Base-by-base conservation (phyloP, 2,113 vertebrate genomes). In the Neogobius melanostomus region DNA sequence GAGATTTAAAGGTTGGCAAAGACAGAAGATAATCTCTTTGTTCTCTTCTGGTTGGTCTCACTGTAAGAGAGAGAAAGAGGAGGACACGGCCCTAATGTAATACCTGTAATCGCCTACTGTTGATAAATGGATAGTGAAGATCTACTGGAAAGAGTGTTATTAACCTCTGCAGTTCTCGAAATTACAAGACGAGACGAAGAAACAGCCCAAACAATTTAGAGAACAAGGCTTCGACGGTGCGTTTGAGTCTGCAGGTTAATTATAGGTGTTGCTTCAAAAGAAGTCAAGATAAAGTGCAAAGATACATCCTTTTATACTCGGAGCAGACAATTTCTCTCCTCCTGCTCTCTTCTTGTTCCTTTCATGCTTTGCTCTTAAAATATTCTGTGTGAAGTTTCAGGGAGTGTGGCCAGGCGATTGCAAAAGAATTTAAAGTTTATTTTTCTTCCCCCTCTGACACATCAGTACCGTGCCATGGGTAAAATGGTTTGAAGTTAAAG, bases 121-220 rank as follows among this genome's bases (percentile, higher is more conserved):
- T 87, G 80, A 78, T 85, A 74, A 87, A 85, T 85, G 72, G 75
- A 77, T 83, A 59, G 82, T 68, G 61, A 53, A 76, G 73, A 60
- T 69, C 75, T 61, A 78, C 62, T n/a, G 68, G 63, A 77, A 85
- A 75, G 83, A 66, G 65, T 77, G 68, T 81, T 79, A 86, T 90
- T 89, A 89, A 88, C 85, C 85, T 87, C 86, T 75, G 65, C 59
- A 36, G 49, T 74, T 45, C 74, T 78, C 62, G 64, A 75, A 85
- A 73, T 85, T 64, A 76, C 79, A 78, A 71, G 66, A 57, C 46
- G 50, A 42, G 50, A 66, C 73, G 63, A 79, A 44, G 21, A 52
- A 75, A 52, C 7, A 54, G 43, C 63, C 48, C 16, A 46, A 59
- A 9, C 56, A 52, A 68, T 76, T 64, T 14, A 59, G 46, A 73